A percentile compares a stretch with the other conserved stretches of the same genome.
These are phyloP conservation scores for Copsychus sechellarum DNA, from an alignment of 2,113 vertebrate genomes.

Conservation along the genomic window DNA sequence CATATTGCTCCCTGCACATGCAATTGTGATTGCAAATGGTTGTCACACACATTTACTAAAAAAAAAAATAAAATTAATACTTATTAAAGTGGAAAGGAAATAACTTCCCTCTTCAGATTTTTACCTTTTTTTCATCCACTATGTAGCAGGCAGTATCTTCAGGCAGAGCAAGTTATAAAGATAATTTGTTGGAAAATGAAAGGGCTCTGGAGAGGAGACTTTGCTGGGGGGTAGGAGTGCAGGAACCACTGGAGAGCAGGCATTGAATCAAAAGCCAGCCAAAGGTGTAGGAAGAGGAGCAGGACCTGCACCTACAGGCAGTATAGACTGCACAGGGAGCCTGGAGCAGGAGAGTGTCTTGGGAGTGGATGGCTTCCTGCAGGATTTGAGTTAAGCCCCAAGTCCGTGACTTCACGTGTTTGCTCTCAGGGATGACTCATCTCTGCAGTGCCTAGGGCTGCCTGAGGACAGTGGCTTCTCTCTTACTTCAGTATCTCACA, in stretches of 20 bases:
- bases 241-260: not conserved
- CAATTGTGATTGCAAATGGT: not conserved
- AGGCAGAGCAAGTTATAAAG: not conserved
- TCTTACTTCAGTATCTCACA: not conserved
- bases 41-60: not conserved
- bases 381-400: not conserved
- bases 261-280: not conserved
- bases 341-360: not conserved
- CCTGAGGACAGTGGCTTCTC: not conserved
- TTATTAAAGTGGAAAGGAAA: not conserved
- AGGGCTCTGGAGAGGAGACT: not conserved
- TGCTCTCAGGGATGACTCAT: not conserved
- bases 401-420: not conserved
- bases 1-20: not conserved
- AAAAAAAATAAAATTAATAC: not conserved
- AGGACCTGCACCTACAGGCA: not conserved
- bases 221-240: accelerated
- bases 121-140: not conserved
- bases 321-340: accelerated
- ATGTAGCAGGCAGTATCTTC: not conserved
- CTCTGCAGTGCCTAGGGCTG: not conserved
- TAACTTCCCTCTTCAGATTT: not conserved
- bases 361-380: not conserved
- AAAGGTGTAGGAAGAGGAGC: not conserved
- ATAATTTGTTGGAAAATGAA: not conserved